A percentile compares a stretch with the other conserved stretches of the same genome.
Evolutionary conservation across 2,888 invertebrate species (phyloP).

Genomic region (Aethes cnicana): DNA sequence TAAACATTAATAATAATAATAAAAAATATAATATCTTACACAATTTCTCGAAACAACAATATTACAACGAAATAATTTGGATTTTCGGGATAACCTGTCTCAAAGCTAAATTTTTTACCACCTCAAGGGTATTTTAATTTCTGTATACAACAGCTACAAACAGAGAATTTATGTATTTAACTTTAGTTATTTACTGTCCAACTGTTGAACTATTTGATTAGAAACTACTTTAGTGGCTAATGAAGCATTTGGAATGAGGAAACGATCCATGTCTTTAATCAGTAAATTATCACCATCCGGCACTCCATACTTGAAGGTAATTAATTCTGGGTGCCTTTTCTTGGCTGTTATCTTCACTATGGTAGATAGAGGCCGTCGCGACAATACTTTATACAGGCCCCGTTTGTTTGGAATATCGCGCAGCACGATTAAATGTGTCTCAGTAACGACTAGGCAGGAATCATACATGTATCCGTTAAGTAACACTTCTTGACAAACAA

Average conservation of each 20-base stretch:
- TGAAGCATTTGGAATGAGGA: conserved; percentile 94
- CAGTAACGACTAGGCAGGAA: conserved; percentile 93
- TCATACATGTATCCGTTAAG: conserved; percentile 94
- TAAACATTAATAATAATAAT: too few relatives aligned
- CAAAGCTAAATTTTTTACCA: too few relatives aligned
- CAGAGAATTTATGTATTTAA: too few relatives aligned
- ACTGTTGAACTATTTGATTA: conserved; percentile 87
- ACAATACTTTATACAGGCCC: conserved; percentile 92
- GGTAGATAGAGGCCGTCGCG: conserved; percentile 92
- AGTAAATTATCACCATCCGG: conserved; percentile 90
- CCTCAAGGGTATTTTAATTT: too few relatives aligned
- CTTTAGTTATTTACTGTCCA: conserved; percentile 50
- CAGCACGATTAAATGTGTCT: conserved; percentile 92
- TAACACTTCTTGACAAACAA: conserved; percentile 95
- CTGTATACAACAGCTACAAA: too few relatives aligned
- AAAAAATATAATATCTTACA: too few relatives aligned
- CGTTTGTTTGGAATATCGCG: conserved; percentile 89
- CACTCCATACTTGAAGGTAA: conserved; percentile 97
- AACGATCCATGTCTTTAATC: conserved; percentile 94
- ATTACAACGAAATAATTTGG: too few relatives aligned
- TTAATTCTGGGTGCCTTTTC: conserved; percentile 96
- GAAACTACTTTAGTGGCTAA: conserved; percentile 95
- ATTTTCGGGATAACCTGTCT: too few relatives aligned
- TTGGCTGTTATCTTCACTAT: conserved; percentile 99
- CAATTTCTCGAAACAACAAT: too few relatives aligned